Base-by-base conservation (phyloP, 2,797 vertebrate genomes). In the Nasua narica region DNA sequence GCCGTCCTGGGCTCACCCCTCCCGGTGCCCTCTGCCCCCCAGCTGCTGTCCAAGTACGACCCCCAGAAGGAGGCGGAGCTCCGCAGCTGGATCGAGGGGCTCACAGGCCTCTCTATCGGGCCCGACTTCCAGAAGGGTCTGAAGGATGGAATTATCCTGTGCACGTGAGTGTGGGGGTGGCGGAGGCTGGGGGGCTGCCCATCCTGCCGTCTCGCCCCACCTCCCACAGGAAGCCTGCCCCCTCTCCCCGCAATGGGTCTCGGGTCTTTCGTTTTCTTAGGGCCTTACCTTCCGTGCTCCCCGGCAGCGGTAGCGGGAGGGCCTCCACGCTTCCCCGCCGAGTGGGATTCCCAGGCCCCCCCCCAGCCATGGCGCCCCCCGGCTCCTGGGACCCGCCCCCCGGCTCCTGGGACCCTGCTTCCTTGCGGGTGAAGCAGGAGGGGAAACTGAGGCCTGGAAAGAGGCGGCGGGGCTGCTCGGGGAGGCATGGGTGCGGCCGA, bases 31-130 rank as follows among this genome's bases (percentile, higher is more conserved):
- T 32, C 23, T 23, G 27, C 74, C 54, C 29, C 37, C n/a, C 98
- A 99, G 99, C 99, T 99, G 0, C 99, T 99, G 82, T 99, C 99
- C 98, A 99, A 99, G 94, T 99, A 99, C 4, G 99, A 99, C 97
- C 95, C 96, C 2, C 99, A 99, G 98, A 99, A 99, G 94, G 99
- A 99, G 95, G 99, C 98, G 0, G 99, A 99, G 97, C 98, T 99
- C 87, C 98, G 99, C 95, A 77, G 98, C 23, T 99, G 99, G 99
- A 99, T 99, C 0, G 99, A 99, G 93, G 99, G 99, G 0, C 97
- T 99, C 92, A 99, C 99, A 0, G 99, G 99, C 19, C 95, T 96
- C 18, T 12, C 98, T 46, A 99, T 99, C 0, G 99, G 99, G 25
- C 97, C 99, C 0, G 99, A 99, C 97, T 99, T 99, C 98, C 99